A percentile compares a stretch with the other conserved stretches of the same genome.
phyloP scores from a whole-genome alignment of 2,888 invertebrate genomes.

The Neoscelio sp. region DNA sequence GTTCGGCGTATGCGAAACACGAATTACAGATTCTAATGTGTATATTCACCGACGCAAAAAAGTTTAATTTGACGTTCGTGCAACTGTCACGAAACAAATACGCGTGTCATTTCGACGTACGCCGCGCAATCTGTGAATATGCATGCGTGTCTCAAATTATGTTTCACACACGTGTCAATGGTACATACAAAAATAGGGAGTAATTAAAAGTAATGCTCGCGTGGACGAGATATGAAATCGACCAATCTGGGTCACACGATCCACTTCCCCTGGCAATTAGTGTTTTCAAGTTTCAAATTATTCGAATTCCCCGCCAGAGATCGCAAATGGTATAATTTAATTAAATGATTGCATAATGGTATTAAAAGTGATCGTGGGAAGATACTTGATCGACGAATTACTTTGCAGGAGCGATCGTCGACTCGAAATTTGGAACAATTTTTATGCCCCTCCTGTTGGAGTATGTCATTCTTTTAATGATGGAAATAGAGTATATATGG shows the following conservation, averaged over 20 bases:
- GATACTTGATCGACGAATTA: no score
- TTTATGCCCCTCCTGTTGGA: no score
- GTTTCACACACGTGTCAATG: conserved; percentile 18
- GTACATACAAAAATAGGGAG: conserved; percentile 3
- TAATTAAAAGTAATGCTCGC: conserved; percentile 9
- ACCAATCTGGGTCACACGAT: background rate
- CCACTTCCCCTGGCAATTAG: no score
- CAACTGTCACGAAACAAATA: conserved; percentile 38
- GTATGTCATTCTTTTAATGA: no score
- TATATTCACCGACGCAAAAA: conserved; percentile 35
- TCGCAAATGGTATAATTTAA: no score
- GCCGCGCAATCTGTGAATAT: conserved; percentile 19
- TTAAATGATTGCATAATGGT: no score
- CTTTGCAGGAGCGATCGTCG: no score
- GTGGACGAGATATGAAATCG: conserved; percentile 13
- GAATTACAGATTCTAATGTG: conserved; percentile 52
- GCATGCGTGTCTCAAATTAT: background rate
- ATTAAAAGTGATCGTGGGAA: no score
- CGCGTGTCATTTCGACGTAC: conserved; percentile 25
- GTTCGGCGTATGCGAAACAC: conserved; percentile 41
- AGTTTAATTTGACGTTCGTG: conserved; percentile 37
- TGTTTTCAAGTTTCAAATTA: no score
- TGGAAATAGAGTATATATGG: no score
- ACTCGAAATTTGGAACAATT: no score
- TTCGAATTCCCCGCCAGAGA: no score